These are phyloP conservation scores for Auanema sp. DNA, from an alignment of 2,888 invertebrate species.

Conservation along the genomic window DNA sequence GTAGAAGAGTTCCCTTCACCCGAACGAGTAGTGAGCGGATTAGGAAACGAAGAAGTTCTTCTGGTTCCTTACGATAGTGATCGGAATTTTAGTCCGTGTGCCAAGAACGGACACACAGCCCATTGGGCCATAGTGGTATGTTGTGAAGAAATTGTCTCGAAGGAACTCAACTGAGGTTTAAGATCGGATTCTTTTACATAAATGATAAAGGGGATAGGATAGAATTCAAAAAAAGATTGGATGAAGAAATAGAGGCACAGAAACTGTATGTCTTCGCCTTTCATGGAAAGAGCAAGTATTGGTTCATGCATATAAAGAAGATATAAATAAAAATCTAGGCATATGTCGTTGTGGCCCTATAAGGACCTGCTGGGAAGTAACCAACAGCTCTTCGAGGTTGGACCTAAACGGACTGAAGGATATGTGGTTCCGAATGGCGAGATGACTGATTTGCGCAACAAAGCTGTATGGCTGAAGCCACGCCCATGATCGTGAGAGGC, in stretches of 20 bases:
- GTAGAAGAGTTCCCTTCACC: slow-evolving; percentile 26
- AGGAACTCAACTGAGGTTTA: slow-evolving; percentile 7
- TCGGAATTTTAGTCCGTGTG: slow-evolving; percentile 51
- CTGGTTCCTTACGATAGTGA: slow-evolving; percentile 61
- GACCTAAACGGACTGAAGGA: slow-evolving; percentile 22
- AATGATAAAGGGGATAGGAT: slow-evolving; percentile 4
- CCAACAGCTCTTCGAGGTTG: slow-evolving; percentile 45
- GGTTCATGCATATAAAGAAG: neutral
- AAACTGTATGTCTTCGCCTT: neutral
- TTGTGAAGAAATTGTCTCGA: neutral
- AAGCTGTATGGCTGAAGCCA: too few species aligned
- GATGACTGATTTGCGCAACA: too few species aligned
- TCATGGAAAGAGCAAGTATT: slow-evolving; percentile 56
- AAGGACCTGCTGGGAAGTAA: slow-evolving; percentile 44
- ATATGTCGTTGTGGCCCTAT: slow-evolving; percentile 47
- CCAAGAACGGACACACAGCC: slow-evolving; percentile 44
- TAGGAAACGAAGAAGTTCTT: slow-evolving; percentile 22
- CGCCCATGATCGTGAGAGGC: too few species aligned
- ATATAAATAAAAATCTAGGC: slow-evolving; percentile 26
- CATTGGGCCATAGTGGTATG: slow-evolving; percentile 58
- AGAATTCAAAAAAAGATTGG: neutral
- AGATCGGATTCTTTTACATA: slow-evolving; percentile 30
- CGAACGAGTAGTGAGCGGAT: slow-evolving; percentile 14
- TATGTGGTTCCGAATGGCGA: too few species aligned
- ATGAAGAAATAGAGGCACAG: neutral